A percentile compares a stretch with the other conserved stretches of the same genome.
These are phyloP conservation scores for Hemiprocne comata DNA, from an alignment of 2,113 vertebrate genomes.

Conservation along the genomic window DNA sequence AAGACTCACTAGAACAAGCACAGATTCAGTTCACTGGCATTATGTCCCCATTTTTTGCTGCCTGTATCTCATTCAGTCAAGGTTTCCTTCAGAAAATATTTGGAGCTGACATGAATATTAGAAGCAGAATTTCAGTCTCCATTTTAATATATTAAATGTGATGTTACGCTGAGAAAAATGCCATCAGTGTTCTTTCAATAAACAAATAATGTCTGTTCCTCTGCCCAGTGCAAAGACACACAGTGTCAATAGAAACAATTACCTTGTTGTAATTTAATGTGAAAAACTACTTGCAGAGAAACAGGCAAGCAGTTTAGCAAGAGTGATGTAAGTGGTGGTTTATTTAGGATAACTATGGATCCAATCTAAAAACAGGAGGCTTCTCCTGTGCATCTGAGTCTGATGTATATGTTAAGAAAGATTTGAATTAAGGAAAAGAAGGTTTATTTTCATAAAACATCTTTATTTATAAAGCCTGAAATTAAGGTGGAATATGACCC, in stretches of 20 bases:
- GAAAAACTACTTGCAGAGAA: slow-evolving; percentile 6
- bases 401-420: neutral
- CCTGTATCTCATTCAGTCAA: neutral
- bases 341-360: neutral
- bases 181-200: neutral
- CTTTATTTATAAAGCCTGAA: neutral
- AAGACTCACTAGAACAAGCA: neutral
- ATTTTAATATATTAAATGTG: neutral
- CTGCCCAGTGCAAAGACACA: neutral
- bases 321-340: neutral
- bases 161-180: neutral
- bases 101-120: neutral
- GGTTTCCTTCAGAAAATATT: neutral
- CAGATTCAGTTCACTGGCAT: neutral
- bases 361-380: neutral
- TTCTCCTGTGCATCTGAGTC: neutral
- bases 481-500: neutral
- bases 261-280: slow-evolving; percentile 37
- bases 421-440: neutral
- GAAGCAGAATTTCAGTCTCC: neutral
- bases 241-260: slow-evolving; percentile 20
- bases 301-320: neutral
- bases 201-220: neutral
- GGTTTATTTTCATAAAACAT: neutral
- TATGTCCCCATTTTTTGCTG: neutral